Evolutionary conservation across 2,888 invertebrate genomes (phyloP), one percentile per base, ranked within the genome.

Genomic region (Trichacis sp.): DNA sequence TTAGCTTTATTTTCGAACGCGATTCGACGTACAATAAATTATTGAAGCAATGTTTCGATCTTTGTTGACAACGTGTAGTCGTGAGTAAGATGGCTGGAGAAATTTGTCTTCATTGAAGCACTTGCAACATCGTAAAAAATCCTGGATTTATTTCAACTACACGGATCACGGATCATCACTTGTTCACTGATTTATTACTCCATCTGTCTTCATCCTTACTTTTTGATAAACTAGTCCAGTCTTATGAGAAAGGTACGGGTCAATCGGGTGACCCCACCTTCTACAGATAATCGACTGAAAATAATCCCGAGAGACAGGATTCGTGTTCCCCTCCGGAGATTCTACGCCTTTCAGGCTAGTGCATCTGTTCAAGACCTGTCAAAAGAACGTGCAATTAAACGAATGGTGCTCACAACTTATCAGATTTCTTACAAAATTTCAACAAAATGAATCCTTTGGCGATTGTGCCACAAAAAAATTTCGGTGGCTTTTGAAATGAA

Each of bases 201-300:
- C 67, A 63, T 70, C 67, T 67, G 66, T 62, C 64, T 67, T 70
- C 64, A 63, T 67, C 62, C 62, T 52, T 57, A 61, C 65, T 60
- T 60, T 54, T 40, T 65, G 67, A 70, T 68, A 68, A 62, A 70
- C 60, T 55, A 46, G 50, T 55, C 61, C 43, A 53, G 38, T 45
- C 52, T 57, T 15, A 49, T 48, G 60, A 58, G 58, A 58, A 61
- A 66, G 66, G 58, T 56, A 56, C 29, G 53, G 51, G 54, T 30
- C 57, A 47, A 58, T 62, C 58, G 55, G 43, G 57, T 62, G 64
- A 62, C 64, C 64, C 68, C 62, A 49, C 62, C 51, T 51, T 52
- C 65, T 54, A 49, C 77, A 74, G 82, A 83, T 83, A 83, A 83
- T 82, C 82, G 83, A 82, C 82, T 79, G 81, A 82, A 82, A 83